Evolutionary conservation across 2,797 vertebrate species (phyloP), one percentile per base, ranked within the genome.

Genomic region (Sebastes flavidus): DNA sequence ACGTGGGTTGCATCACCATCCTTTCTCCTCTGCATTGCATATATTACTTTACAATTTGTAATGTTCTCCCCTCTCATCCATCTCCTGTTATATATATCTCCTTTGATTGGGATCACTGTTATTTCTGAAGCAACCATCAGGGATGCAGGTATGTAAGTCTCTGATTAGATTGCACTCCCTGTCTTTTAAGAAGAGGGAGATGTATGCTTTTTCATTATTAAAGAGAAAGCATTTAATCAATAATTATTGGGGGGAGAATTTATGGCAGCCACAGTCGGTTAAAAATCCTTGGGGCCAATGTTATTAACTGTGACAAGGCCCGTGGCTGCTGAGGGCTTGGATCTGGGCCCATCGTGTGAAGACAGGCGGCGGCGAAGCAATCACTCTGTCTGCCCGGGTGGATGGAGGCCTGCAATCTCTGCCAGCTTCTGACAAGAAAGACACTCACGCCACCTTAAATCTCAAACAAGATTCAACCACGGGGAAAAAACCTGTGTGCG

Each of bases 201-300:
- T 86, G 90, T 92, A 92, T 95, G 90, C 84, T 88, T 95, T 89
- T 94, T 88, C 87, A 88, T 95, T 94, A 94, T 95, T 91, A 90
- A 82, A 77, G 82, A 94, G 90, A 91, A 93, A 93, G 92, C 89
- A 77, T 92, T 94, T 90, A 93, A 95, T 96, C 95, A 92, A 95
- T 96, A 96, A 92, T 85, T 90, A 85, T 83, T 78, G 34, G 83
- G 73, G 61, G 78, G 73, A 86, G 83, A 49, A 92, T 93, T 92
- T 94, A 95, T 88, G 77, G 89, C 93, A 72, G 16, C 73, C 27
- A 52, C 78, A 78, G 20, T 75, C 42, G 20, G 86, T 90, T 91
- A 89, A 86, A 92, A 93, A 91, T 84, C 90, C 92, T 91, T 79
- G 65, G 80, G 83, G 79, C 77, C 66, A 77, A 54, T 12, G 78